Conservation (phyloP, 2,888 invertebrate species). For the Iselma pallidipennis region DNA sequence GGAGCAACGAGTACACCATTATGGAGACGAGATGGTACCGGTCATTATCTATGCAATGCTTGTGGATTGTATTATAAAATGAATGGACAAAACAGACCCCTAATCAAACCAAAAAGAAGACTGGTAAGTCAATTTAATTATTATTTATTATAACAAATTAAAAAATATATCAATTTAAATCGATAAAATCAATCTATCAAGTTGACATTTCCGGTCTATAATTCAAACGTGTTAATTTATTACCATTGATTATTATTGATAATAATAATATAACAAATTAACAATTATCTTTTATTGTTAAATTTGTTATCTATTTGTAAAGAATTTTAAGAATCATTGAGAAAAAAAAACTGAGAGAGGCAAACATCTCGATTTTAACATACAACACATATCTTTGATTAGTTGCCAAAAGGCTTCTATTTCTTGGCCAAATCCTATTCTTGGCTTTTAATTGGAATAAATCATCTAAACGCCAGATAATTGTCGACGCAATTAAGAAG, state of each 20-base stretch:
- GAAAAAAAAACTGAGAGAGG: too few relatives aligned
- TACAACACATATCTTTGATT: background rate
- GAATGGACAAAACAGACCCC: conserved; percentile 98
- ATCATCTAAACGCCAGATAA: background rate
- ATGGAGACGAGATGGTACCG: conserved; percentile 96
- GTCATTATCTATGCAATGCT: conserved; percentile 98
- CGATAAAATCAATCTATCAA: background rate
- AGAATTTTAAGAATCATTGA: too few relatives aligned
- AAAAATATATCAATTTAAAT: background rate
- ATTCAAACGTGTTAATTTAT: conserved; percentile 2
- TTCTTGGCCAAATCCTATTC: background rate
- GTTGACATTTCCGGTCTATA: conserved; percentile 12
- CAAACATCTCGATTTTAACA: background rate
- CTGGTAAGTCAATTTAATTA: conserved; percentile 86
- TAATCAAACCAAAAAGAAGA: conserved; percentile 99
- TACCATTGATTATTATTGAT: too few relatives aligned
- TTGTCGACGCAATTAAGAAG: background rate
- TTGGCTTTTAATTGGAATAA: too few relatives aligned
- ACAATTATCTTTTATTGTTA: too few relatives aligned
- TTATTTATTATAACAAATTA: conserved; percentile 3
- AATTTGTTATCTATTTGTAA: too few relatives aligned
- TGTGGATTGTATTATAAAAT: conserved; percentile 99
- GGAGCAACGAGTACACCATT: conserved; percentile 98
- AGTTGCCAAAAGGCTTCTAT: background rate
- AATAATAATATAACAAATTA: too few relatives aligned